Evolutionary conservation across 2,797 vertebrate genomes (phyloP), one percentile per base, ranked within the genome.

Genomic region (Takifugu rubripes): DNA sequence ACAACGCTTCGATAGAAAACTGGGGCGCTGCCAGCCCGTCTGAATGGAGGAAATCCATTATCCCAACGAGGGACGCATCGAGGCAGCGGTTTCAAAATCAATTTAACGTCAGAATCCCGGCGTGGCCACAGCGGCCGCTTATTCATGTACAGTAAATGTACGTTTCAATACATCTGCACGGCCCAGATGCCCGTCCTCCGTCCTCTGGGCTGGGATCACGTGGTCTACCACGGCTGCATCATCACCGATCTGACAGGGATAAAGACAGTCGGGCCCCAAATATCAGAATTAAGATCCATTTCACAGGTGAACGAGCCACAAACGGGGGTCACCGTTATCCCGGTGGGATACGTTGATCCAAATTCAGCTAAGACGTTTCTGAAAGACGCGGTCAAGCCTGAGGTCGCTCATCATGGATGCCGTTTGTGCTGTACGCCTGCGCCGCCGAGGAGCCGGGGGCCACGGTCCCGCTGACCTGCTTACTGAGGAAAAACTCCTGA

Each of bases 391-490:
- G 27, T 29, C 2, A 29, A 6, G 27, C 27, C 5, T 1, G 3
- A 10, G 31, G 31, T 3, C 2, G 31, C 31, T 10, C 31, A 9
- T 2, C 31, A 10, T 69, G 57, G 70, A 64, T 67, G 73, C 71
- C 68, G 64, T 82, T 78, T 56, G 77, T 68, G 70, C 48, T 27
- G 51, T 56, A 36, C 74, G 78, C 71, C 75, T 61, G 26, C 65
- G 67, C 63, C 54, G 57, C 50, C 72, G 75, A 73, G 21, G 70
- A 77, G 85, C 88, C 79, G 49, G 69, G 42, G 88, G 89, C 78
- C 80, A 79, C 26, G 29, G 66, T 51, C 64, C 68, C 25, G 59
- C 77, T 90, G 88, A 90, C 87, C 89, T 84, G 85, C 81, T 88
- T 86, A 78, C 82, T 69, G 72, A 81, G 52, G 60, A 75, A 14